A percentile compares a stretch with the other conserved stretches of the same genome.
Conservation (phyloP, 1,140 invertebrate genomes). For the Tetramorium parvispinum region DNA sequence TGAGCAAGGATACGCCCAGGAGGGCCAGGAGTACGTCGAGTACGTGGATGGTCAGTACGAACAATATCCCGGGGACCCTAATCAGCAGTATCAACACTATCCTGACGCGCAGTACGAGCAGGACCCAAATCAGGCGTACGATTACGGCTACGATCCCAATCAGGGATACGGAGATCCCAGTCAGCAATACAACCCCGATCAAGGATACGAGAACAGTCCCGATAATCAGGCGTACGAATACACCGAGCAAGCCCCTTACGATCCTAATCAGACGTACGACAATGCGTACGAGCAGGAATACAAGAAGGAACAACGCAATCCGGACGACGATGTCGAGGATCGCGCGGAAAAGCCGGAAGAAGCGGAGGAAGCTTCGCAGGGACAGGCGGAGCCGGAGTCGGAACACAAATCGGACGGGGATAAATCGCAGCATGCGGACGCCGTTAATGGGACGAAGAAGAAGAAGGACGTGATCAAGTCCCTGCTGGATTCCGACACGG, state of each 20-base stretch:
- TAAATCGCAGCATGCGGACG: conserved; percentile 21
- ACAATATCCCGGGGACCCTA: conserved; percentile 44
- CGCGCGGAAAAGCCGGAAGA: neutral
- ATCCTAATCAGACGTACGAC: conserved; percentile 52
- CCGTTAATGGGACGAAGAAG: conserved; percentile 34
- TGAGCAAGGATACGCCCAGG: conserved; percentile 46
- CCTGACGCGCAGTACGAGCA: conserved; percentile 63
- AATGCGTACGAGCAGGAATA: neutral
- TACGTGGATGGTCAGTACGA: conserved; percentile 51
- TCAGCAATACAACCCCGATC: conserved; percentile 61
- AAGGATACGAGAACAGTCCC: conserved; percentile 61
- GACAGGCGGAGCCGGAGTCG: neutral
- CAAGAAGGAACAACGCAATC: neutral
- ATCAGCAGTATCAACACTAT: conserved; percentile 53
- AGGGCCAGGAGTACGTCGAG: conserved; percentile 55
- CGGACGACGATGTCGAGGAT: conserved; percentile 11
- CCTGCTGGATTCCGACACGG: conserved; percentile 82
- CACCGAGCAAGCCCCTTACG: conserved; percentile 1
- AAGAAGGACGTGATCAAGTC: conserved; percentile 79
- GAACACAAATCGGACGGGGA: neutral
- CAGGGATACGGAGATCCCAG: conserved; percentile 32
- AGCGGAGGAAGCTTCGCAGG: neutral
- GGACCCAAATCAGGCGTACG: conserved; percentile 56
- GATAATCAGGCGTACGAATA: conserved; percentile 58
- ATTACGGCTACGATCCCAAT: conserved; percentile 55